These are phyloP conservation scores for Polypedilum pembai DNA, from an alignment of 1,140 invertebrate species.

Conservation along the genomic window DNA sequence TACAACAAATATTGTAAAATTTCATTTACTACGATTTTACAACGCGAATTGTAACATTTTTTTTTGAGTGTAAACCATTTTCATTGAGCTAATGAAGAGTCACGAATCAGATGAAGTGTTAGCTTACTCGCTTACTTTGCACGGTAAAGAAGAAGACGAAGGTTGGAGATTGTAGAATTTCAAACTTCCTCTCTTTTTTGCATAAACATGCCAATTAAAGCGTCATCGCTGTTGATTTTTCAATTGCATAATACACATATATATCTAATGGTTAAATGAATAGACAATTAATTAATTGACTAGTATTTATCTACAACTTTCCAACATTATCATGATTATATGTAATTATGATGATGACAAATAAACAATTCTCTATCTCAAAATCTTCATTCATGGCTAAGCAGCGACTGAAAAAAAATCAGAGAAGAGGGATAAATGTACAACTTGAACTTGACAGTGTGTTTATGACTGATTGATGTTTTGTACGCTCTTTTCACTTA, in stretches of 20 bases:
- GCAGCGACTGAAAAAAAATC: too few species aligned
- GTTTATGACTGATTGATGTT: not conserved
- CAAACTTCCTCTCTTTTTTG: conserved; percentile 7
- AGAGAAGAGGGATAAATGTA: not conserved
- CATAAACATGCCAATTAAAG: not conserved
- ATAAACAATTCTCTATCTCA: too few species aligned
- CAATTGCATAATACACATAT: not conserved
- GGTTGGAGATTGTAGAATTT: not conserved
- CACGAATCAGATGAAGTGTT: not conserved
- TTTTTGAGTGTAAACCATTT: not conserved
- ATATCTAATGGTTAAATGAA: not conserved
- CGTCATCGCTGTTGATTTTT: not conserved
- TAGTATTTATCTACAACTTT: conserved; percentile 19
- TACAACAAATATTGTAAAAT: too few species aligned
- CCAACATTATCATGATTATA: not conserved
- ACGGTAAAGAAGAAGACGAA: not conserved
- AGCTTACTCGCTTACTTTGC: too few species aligned
- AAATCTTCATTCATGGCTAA: too few species aligned
- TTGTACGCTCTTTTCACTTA: too few species aligned
- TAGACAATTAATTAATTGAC: conserved; percentile 3
- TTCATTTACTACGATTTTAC: too few species aligned
- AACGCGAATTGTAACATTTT: too few species aligned
- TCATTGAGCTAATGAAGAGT: not conserved
- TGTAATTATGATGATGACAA: not conserved
- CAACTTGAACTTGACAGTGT: conserved; percentile 23